Percentiles rank a stretch among this genome's conserved stretches.
phyloP scores from a whole-genome alignment of 2,888 invertebrate genomes.

The Tachina grossa region DNA sequence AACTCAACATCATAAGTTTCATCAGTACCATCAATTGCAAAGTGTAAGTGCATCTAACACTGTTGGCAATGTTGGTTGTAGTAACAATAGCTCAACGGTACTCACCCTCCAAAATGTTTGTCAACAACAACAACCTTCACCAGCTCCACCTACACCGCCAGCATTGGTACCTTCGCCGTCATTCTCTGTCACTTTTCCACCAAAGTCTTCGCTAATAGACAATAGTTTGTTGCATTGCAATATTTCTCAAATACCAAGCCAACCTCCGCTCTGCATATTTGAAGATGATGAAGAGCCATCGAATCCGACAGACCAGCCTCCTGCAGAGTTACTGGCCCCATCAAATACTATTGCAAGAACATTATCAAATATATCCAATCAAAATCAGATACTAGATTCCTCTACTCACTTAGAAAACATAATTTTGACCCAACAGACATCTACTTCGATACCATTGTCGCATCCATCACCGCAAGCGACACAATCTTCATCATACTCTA shows the following conservation, averaged over 20 bases:
- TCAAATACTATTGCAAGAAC: constrained; percentile 51
- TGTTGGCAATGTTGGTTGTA: constrained; percentile 31
- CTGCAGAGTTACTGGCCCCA: constrained; percentile 71
- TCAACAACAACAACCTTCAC: constrained; percentile 70
- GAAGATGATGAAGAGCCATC: constrained; percentile 82
- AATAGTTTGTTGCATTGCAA: constrained; percentile 80
- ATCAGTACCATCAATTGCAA: constrained; percentile 76
- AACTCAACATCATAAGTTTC: constrained; percentile 70
- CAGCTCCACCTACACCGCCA: constrained; percentile 69
- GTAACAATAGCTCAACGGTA: constrained; percentile 41
- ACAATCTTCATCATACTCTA: constrained; percentile 78
- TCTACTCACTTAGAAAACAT: constrained; percentile 71
- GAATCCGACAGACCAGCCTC: constrained; percentile 78
- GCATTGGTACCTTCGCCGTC: constrained; percentile 65
- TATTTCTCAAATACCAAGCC: constrained; percentile 82
- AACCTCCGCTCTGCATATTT: constrained; percentile 82
- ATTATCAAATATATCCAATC: constrained; percentile 38
- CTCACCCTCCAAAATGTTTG: constrained; percentile 34
- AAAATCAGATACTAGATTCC: constrained; percentile 56
- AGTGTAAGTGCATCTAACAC: constrained; percentile 68
- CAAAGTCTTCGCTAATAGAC: constrained; percentile 78
- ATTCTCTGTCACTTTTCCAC: constrained; percentile 75
- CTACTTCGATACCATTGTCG: constrained; percentile 72
- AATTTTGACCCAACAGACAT: constrained; percentile 72
- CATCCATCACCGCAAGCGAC: constrained; percentile 77